phyloP scores from a whole-genome alignment of 1,140 invertebrate genomes.

The Pararge aegeria region DNA sequence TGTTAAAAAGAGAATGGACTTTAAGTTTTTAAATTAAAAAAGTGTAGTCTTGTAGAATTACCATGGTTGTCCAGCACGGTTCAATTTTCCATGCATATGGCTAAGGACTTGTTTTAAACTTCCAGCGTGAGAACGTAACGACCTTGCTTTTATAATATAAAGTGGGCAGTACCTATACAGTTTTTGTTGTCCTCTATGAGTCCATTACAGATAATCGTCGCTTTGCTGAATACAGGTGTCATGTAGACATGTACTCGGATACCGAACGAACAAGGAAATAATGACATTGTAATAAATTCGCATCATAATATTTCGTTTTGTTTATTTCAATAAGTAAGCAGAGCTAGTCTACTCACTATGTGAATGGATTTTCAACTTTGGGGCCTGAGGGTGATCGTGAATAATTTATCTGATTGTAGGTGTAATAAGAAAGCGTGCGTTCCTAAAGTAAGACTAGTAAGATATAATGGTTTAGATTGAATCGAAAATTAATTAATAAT shows the following conservation, averaged over 20 bases:
- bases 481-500: too few relatives aligned
- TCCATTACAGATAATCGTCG: slow-evolving; percentile 15
- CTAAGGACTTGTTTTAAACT: slow-evolving; percentile 24
- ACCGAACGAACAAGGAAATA: slow-evolving; percentile 10
- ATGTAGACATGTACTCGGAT: too few relatives aligned
- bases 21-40: background rate
- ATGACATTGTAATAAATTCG: slow-evolving; percentile 2
- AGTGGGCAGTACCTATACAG: slow-evolving; percentile 25
- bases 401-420: too few relatives aligned
- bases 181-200: slow-evolving; percentile 24
- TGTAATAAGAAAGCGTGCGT: too few relatives aligned
- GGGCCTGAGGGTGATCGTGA: too few relatives aligned
- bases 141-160: slow-evolving; percentile 50
- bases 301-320: background rate
- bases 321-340: background rate
- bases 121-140: slow-evolving; percentile 53
- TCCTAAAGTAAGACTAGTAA: too few relatives aligned
- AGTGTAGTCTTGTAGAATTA: background rate
- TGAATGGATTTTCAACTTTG: too few relatives aligned
- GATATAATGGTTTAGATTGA: too few relatives aligned
- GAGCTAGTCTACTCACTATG: too few relatives aligned
- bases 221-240: slow-evolving; percentile 7
- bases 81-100: slow-evolving; percentile 20
- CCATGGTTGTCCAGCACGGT: slow-evolving; percentile 1
- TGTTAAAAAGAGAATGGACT: too few relatives aligned